Conservation (phyloP, 2,888 invertebrate genomes). For the Acrobasis consociella region DNA sequence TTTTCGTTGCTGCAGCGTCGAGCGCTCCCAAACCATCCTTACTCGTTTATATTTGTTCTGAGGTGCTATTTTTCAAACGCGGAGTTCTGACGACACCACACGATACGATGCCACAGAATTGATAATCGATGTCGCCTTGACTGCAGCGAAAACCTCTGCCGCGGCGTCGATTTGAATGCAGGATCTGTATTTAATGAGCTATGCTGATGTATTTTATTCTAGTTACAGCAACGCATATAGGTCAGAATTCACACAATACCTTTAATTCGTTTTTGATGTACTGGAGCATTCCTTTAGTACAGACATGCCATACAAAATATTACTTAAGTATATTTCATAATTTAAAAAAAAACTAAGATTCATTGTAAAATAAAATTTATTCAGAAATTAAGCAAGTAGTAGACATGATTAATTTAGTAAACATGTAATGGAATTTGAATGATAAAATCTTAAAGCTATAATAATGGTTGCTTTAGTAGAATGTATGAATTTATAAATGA, state of each 20-base stretch:
- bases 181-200: too few species aligned
- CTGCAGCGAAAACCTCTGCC: too few species aligned
- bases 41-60: too few species aligned
- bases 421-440: not conserved
- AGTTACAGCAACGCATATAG: too few species aligned
- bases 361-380: conserved; percentile 8
- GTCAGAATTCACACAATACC: not conserved
- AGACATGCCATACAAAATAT: conserved; percentile 36
- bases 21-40: too few species aligned
- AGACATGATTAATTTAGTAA: not conserved
- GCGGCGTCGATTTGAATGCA: too few species aligned
- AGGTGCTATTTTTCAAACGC: too few species aligned
- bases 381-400: not conserved
- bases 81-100: too few species aligned
- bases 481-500: not conserved
- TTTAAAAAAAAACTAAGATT: not conserved
- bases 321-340: conserved; percentile 1
- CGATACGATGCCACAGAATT: too few species aligned
- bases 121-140: too few species aligned
- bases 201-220: too few species aligned
- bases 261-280: conserved; percentile 5
- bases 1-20: too few species aligned
- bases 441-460: not conserved
- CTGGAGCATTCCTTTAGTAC: conserved; percentile 33
- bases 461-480: conserved; percentile 1